Base-by-base conservation (phyloP, 1,140 invertebrate genomes). In the Zeugodacus cucurbitae region DNA sequence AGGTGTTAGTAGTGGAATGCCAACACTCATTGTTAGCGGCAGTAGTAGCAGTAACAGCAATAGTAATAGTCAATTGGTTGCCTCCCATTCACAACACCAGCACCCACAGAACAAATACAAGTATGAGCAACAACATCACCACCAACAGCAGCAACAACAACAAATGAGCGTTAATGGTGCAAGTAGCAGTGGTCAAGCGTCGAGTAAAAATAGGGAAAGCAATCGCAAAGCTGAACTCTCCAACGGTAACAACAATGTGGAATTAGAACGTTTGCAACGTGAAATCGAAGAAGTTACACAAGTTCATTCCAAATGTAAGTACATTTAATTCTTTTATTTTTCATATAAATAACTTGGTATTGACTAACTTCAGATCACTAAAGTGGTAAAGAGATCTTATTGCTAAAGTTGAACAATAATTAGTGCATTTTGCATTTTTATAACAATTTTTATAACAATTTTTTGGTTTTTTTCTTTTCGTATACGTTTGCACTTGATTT, bases 201-300 rank as follows among this genome's bases (percentile, higher is more conserved):
- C 62, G 20, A 86, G 70, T 58, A 87, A 88, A 70, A 62, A 67
- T 26, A n/a, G 41, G 26, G 85, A 54, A 29, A 70, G n/a, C n/a
- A 88, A 26, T 8, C 74, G 74, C 74, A 48, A 57, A 34, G 64
- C 44, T 59, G 86, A 88, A 41, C 62, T 48, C 8, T 41, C 85
- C 29, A 88, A 48, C 41, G 34, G 44, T 54, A 82, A 58, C 41
- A 64, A 62, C 11, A 88, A 86, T 48, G 57, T 54, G 11, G 89
- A 89, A 34, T n/a, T 62, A 29, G 89, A 89, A 48, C 89, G 87
- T 58, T 78, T 89, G 34, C 89, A 88, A 54, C 89, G 89, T 41
- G 89, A 89, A 82, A 89, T 89, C 48, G 89, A 89, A 64, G 89
- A 89, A 58, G 87, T 89, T 26, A 89, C 89, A 8, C 87, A 86